Conservation (phyloP, 1,140 invertebrate species). For the Myzus persicae region DNA sequence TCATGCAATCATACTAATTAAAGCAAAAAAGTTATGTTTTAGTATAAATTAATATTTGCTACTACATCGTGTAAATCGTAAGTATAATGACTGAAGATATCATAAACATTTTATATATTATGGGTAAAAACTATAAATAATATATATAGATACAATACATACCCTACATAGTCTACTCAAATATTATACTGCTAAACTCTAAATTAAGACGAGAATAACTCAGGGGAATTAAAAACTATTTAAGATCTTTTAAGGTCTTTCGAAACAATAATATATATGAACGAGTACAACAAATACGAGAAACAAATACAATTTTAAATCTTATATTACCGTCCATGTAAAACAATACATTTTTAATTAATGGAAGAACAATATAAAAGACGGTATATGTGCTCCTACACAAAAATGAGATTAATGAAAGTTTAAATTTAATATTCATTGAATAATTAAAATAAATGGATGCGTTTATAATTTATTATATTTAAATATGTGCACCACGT, state of each 20-base stretch:
- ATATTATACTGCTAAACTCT: background rate
- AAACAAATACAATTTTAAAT: slow-evolving; percentile 9
- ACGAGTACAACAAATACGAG: background rate
- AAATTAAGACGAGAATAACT: background rate
- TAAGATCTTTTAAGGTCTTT: background rate
- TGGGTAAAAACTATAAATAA: background rate
- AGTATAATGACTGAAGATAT: too few species aligned
- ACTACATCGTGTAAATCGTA: too few species aligned
- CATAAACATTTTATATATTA: background rate
- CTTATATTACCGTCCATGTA: background rate
- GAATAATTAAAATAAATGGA: slow-evolving; percentile 35
- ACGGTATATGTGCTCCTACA: background rate
- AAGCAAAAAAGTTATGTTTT: background rate
- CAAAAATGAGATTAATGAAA: slow-evolving; percentile 44
- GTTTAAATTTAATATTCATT: slow-evolving; percentile 41
- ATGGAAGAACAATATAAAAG: slow-evolving; percentile 11
- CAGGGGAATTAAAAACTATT: background rate
- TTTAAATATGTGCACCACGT: slow-evolving; percentile 17
- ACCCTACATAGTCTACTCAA: background rate
- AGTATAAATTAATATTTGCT: background rate
- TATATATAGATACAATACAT: background rate
- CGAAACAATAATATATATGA: background rate
- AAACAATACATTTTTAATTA: slow-evolving; percentile 21
- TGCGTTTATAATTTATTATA: slow-evolving; percentile 38
- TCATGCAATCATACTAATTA: background rate